Evolutionary conservation across 2,888 invertebrate genomes (phyloP), one percentile per base, ranked within the genome.

Genomic region (Steinernema hermaphroditum): DNA sequence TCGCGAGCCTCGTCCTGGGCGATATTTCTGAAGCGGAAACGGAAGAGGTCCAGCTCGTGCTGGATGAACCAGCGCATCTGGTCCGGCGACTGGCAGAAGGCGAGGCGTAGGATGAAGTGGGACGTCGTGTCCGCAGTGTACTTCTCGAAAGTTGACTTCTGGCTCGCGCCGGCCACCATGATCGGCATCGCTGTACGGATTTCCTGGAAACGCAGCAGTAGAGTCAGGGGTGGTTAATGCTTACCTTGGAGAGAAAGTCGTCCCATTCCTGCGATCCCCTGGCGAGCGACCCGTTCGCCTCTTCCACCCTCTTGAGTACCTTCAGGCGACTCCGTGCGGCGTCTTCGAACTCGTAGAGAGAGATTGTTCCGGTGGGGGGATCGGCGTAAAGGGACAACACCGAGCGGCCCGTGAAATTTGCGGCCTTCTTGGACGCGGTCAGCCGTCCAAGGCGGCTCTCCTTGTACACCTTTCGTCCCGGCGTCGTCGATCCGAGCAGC

Each of bases 91-190:
- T 92, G 90, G 86, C 94, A 96, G 88, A 94, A 96, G 0, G 94
- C 94, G 73, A 98, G 88, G 72, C 96, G 90, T 1, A 97, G 89
- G 81, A 96, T 93, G 87, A 93, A 96, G 87, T 98, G 97, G 0
- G 96, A 94, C 70, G 96, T 90, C 83, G 93, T 92, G 88, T 98
- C 97, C 76, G 87, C 71, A 29, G 81, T 76, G 41, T 80, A 73
- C 44, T 72, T 71, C 9, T 73, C 62, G 24, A 29, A 37, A 22
- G 70, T 32, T 37, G 19, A 34, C 19, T 74, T 32, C 22, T 69
- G 44, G 1, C 44, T 46, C 16, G 32, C 72, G 16, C 24, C 57
- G 29, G 24, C 41, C 22, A 72, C n/a, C 41, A 29, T 32, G 32
- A 22, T 70, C 50, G 77, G 77, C 74, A 77, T 72, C 50, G 78